A percentile compares a stretch with the other conserved stretches of the same genome.
These are phyloP conservation scores for Drosophila nr. perissopoda DNA, from an alignment of 2,888 invertebrate genomes.

Conservation along the genomic window DNA sequence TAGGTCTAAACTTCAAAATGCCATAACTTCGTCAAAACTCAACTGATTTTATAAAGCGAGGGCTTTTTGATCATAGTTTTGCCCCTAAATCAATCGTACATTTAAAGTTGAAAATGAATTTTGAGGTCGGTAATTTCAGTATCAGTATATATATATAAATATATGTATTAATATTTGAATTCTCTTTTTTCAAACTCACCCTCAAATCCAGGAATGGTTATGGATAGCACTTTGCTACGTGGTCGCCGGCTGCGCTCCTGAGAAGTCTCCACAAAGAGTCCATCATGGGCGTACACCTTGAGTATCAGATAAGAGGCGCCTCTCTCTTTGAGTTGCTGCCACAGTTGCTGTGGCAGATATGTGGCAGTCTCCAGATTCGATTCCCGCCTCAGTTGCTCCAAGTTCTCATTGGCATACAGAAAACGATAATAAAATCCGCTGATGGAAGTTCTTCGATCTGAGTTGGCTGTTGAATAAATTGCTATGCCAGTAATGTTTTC, in stretches of 20 bases:
- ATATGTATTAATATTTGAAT: neutral
- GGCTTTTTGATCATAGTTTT: no score
- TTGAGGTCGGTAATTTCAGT: no score
- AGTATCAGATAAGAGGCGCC: conserved; percentile 85
- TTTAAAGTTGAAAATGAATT: no score
- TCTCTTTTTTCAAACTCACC: conserved; percentile 56
- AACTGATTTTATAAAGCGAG: no score
- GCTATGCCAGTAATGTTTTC: conserved; percentile 82
- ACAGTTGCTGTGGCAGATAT: conserved; percentile 86
- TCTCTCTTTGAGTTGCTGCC: conserved; percentile 64
- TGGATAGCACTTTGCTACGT: conserved; percentile 87
- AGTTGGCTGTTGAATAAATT: conserved; percentile 53
- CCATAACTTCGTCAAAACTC: no score
- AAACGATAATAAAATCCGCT: conserved; percentile 76
- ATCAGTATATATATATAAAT: no score
- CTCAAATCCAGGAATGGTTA: conserved; percentile 87
- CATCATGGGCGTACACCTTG: conserved; percentile 86
- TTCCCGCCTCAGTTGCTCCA: conserved; percentile 84
- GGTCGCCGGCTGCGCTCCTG: conserved; percentile 73
- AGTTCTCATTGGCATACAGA: conserved; percentile 85
- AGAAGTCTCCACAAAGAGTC: conserved; percentile 86
- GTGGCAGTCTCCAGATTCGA: conserved; percentile 86
- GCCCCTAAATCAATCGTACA: no score
- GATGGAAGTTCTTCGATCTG: conserved; percentile 17
- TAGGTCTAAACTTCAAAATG: no score